Percentiles rank a stretch among this genome's conserved stretches.
These are phyloP conservation scores for Protophormia terraenovae DNA, from an alignment of 2,888 invertebrate species.

Conservation along the genomic window DNA sequence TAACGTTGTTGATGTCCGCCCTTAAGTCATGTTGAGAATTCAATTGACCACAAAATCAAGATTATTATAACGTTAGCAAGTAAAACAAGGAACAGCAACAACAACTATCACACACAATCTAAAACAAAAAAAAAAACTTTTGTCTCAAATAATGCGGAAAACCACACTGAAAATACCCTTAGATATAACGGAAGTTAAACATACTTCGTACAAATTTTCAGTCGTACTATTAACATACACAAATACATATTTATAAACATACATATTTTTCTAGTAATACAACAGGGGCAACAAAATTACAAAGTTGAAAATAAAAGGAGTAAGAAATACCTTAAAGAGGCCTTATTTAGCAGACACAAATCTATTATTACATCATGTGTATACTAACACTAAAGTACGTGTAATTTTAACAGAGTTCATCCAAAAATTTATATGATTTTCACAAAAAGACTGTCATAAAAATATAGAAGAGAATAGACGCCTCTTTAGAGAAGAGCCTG, in stretches of 20 bases:
- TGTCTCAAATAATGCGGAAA: slow-evolving; percentile 47
- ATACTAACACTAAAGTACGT: too few species aligned
- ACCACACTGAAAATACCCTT: slow-evolving; percentile 37
- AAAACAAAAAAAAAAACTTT: slow-evolving; percentile 7
- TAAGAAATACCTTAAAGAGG: too few species aligned
- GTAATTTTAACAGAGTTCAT: too few species aligned
- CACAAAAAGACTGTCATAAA: too few species aligned
- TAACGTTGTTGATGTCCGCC: slow-evolving; percentile 71
- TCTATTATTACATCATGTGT: too few species aligned
- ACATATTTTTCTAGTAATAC: too few species aligned
- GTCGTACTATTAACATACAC: background rate
- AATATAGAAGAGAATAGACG: too few species aligned
- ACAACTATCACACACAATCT: background rate
- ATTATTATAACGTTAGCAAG: slow-evolving; percentile 73
- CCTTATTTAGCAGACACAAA: too few species aligned
- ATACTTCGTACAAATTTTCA: background rate
- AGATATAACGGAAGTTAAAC: slow-evolving; percentile 46
- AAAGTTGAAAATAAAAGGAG: too few species aligned
- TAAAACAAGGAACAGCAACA: slow-evolving; percentile 17
- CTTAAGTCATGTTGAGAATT: slow-evolving; percentile 76
- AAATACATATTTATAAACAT: background rate
- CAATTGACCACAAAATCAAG: slow-evolving; percentile 80
- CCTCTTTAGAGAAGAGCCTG: too few species aligned
- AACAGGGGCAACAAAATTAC: too few species aligned
- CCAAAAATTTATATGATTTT: too few species aligned